A percentile compares a stretch with the other conserved stretches of the same genome.
Evolutionary conservation across 2,113 vertebrate genomes (phyloP).

Genomic region (Tachysurus fulvidraco): DNA sequence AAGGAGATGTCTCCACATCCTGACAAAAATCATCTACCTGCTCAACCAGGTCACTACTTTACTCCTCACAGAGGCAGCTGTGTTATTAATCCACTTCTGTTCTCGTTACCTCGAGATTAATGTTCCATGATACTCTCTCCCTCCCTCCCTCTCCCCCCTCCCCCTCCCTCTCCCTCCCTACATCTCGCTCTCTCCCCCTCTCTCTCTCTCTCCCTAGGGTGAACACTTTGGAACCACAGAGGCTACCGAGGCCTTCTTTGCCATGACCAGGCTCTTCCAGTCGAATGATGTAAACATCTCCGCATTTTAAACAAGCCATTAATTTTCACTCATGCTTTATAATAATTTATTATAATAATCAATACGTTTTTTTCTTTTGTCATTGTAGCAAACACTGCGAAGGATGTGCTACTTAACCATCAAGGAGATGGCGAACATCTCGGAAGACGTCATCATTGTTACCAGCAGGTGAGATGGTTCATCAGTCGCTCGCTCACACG

Average conservation of each 20-base stretch:
- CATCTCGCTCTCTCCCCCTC: not conserved
- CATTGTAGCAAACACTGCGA: slow-evolving; percentile 88
- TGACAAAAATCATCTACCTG: slow-evolving; percentile 97
- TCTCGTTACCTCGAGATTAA: too few species aligned
- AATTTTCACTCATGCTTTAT: not conserved
- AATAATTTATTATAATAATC: not conserved
- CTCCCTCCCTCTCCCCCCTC: too few species aligned
- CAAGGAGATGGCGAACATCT: slow-evolving; percentile 99
- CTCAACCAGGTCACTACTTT: slow-evolving; percentile 86
- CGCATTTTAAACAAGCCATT: not conserved
- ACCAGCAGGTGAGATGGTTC: slow-evolving; percentile 88
- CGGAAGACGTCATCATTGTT: slow-evolving; percentile 98
- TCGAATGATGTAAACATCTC: slow-evolving; percentile 91
- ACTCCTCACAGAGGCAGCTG: accelerated
- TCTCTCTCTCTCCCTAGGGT: slow-evolving; percentile 72
- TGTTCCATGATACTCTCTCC: too few species aligned
- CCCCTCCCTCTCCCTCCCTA: not conserved
- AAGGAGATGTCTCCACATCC: slow-evolving; percentile 94
- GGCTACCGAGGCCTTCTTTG: slow-evolving; percentile 97
- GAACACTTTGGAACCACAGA: slow-evolving; percentile 96
- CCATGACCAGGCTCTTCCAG: slow-evolving; percentile 97
- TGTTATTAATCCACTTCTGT: too few species aligned
- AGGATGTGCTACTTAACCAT: slow-evolving; percentile 98
- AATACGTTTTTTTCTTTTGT: not conserved
- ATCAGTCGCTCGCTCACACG: not conserved